Conservation (phyloP, 1,140 invertebrate species). For the Drosophila lowei region DNA sequence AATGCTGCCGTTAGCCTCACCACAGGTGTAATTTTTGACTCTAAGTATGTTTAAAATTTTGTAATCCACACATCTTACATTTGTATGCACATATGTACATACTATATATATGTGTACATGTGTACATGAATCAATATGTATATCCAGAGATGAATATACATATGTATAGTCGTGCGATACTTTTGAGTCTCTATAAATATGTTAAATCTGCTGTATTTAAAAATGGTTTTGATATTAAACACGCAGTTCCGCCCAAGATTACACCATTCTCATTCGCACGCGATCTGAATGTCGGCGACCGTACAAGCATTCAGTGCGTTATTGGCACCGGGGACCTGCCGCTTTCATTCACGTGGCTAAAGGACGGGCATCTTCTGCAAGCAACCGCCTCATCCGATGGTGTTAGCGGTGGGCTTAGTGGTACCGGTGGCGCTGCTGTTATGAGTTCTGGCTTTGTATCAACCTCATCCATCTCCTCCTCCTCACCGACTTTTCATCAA, state of each 20-base stretch:
- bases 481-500: conserved; percentile 17
- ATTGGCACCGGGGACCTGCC: conserved; percentile 88
- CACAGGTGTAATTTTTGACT: conserved; percentile 4
- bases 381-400: conserved; percentile 36
- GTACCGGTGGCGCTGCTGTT: conserved; percentile 66
- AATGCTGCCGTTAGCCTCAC: conserved; percentile 1
- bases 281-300: conserved; percentile 87
- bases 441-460: conserved; percentile 39
- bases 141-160: too few relatives aligned
- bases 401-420: conserved; percentile 67
- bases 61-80: too few relatives aligned
- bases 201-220: conserved; percentile 4
- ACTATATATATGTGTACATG: too few relatives aligned
- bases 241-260: conserved; percentile 87
- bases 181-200: too few relatives aligned
- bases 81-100: too few relatives aligned
- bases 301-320: conserved; percentile 88
- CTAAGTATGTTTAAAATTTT: too few relatives aligned
- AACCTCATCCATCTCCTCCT: conserved; percentile 21
- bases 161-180: too few relatives aligned
- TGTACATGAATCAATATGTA: too few relatives aligned
- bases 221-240: conserved; percentile 16
- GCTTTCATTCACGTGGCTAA: conserved; percentile 88
- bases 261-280: conserved; percentile 87
- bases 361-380: conserved; percentile 85